Evolutionary conservation across 2,888 invertebrate genomes (phyloP), one percentile per base, ranked within the genome.

Genomic region (Dorcus hopei): DNA sequence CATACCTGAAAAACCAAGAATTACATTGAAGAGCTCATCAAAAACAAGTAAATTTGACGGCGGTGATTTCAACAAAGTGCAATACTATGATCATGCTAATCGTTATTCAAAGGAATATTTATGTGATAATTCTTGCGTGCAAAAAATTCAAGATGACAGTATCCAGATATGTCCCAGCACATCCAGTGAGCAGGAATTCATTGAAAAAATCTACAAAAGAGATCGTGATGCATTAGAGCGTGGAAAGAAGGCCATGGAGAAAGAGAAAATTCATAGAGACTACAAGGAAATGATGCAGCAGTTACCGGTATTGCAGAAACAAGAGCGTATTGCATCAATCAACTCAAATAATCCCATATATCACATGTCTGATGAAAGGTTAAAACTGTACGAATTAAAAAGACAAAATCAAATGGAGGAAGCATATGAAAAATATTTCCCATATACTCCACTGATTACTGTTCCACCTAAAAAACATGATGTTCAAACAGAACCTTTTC

Each of bases 331-430:
- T 9, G 54, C 54, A 7, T 68, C 71, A 26, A 72, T 77, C 47
- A 66, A 67, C 41, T 66, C 62, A 8, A 73, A 75, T 56, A 77
- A 74, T 62, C 74, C 77, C 1, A 74, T 71, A 47, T 73, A 79
- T 61, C 78, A 81, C 52, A 76, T 80, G 72, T 70, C 79, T 0
- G 78, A 79, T 16, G 75, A 77, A 47, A 76, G 82, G 9, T 74
- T 79, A 58, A 76, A 76, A 14, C 80, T 82, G 62, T 65, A 72
- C 26, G 77, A 80, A 41, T 66, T 69, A 8, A 75, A 77, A 14
- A 79, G 78, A 45, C 83, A 85, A 64, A 74, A 77, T 51, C 79
- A 79, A 59, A 78, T 85, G 70, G 83, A 85, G 63, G 77, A 80
- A 42, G 81, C 79, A 0, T 77, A 83, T 61, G 81, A 83, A 62